Conservation (phyloP, 1,140 invertebrate genomes). For the Ectropis grisescens region DNA sequence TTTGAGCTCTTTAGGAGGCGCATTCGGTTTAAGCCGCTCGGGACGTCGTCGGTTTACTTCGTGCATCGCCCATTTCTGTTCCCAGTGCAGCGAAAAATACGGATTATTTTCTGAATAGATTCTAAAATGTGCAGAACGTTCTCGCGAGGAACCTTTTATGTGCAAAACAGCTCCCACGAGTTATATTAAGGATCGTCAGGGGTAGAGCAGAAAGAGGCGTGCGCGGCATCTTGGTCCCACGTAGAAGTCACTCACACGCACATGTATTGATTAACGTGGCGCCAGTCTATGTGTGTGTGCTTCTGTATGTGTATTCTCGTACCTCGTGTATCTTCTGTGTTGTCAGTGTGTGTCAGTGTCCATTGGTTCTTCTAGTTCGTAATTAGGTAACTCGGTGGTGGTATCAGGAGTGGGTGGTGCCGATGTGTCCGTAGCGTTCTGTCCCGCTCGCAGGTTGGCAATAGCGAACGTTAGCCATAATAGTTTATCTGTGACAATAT, state of each 20-base stretch:
- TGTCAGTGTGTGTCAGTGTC: slow-evolving; percentile 56
- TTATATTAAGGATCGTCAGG: no score
- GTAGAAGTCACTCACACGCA: slow-evolving; percentile 67
- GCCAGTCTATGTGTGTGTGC: slow-evolving; percentile 59
- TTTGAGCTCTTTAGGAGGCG: slow-evolving; percentile 58
- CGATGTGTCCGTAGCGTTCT: slow-evolving; percentile 46
- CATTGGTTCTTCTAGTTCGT: slow-evolving; percentile 42
- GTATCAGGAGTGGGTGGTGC: slow-evolving; percentile 29
- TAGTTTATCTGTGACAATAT: slow-evolving; percentile 65
- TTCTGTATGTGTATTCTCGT: slow-evolving; percentile 47
- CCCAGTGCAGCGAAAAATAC: slow-evolving; percentile 18
- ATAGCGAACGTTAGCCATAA: slow-evolving; percentile 53
- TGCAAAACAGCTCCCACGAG: neutral
- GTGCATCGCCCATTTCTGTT: slow-evolving; percentile 58
- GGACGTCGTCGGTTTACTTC: slow-evolving; percentile 35
- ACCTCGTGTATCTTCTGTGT: slow-evolving; percentile 58
- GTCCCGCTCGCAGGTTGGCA: slow-evolving; percentile 42
- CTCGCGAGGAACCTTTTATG: slow-evolving; percentile 6
- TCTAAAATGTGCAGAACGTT: slow-evolving; percentile 15
- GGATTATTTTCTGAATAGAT: slow-evolving; percentile 25
- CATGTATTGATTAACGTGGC: slow-evolving; percentile 71
- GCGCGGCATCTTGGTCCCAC: slow-evolving; percentile 15
- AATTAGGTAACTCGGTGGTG: slow-evolving; percentile 30
- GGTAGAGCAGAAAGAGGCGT: neutral
- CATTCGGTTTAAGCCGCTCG: slow-evolving; percentile 54